Evolutionary conservation across 2,797 vertebrate genomes (phyloP), one percentile per base, ranked within the genome.

Genomic region (Leuciscus waleckii): DNA sequence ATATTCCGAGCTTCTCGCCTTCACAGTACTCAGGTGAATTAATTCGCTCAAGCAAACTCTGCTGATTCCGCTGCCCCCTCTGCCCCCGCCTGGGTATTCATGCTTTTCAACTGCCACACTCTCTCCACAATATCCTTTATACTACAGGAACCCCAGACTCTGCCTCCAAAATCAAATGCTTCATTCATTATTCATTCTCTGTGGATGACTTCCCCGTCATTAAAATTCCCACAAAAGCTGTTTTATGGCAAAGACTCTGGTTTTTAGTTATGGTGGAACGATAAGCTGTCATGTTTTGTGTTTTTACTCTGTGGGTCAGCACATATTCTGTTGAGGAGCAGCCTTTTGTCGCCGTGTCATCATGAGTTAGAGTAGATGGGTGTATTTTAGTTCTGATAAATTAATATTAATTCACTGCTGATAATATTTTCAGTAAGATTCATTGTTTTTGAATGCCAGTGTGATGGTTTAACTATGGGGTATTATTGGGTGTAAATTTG

Each of bases 11-110:
- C 87, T 85, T 89, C 82, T 83, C 68, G 79, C 67, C 81, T 76
- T 88, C 77, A 68, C 79, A 54, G 85, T 88, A 81, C 89, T 88
- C 85, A 81, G 89, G 87, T 90, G 89, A 91, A 88, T 89, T 88
- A 90, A 91, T 90, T 89, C 73, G 43, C 88, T 88, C 74, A 54
- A 84, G 87, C 82, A 84, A 88, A 89, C 82, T 87, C 51, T 32
- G 69, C 87, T 79, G 80, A 86, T 88, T 86, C 82, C 7, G 6
- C 54, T 87, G 54, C 39, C 74, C 70, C 49, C 61, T 70, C 51
- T 85, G 41, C 70, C 39, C 69, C 79, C 75, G 7, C 85, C 61
- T 67, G 61, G 69, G 65, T 87, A 79, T 83, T 82, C 74, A 79
- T 58, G 86, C 86, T 84, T 82, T 79, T 82, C 83, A 79, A 78